Evolutionary conservation across 1,140 invertebrate genomes (phyloP).

Genomic region (Aplysia californica): DNA sequence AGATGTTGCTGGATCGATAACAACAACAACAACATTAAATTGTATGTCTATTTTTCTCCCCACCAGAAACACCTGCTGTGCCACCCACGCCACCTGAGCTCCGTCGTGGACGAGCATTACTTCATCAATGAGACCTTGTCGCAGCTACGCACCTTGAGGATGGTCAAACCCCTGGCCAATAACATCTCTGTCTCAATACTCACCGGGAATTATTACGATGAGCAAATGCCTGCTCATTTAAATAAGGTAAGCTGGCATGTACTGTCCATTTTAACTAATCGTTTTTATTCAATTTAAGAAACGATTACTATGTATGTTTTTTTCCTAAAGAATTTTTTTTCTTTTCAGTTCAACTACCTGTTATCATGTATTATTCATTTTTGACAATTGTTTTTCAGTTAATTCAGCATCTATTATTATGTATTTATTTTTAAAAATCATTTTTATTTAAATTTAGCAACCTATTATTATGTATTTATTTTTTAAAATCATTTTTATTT

Average conservation of each 20-base stretch:
- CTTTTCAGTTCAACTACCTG: no score
- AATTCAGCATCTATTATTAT: not conserved
- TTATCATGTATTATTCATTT: no score
- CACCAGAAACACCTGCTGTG: constrained; percentile 65
- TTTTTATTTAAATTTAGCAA: no score
- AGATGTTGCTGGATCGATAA: no score
- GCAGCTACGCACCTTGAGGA: constrained; percentile 61
- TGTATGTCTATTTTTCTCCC: constrained; percentile 10
- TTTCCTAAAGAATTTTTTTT: not conserved
- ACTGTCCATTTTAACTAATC: not conserved
- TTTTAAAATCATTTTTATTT: no score
- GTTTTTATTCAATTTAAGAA: not conserved
- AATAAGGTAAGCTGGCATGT: constrained; percentile 53
- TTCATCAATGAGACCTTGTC: constrained; percentile 66
- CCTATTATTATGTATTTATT: no score
- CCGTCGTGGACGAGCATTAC: constrained; percentile 65
- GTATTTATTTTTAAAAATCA: not conserved
- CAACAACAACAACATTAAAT: no score
- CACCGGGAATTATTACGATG: constrained; percentile 66
- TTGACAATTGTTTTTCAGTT: no score
- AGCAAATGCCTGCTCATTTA: constrained; percentile 60
- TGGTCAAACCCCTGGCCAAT: constrained; percentile 51
- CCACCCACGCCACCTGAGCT: constrained; percentile 65
- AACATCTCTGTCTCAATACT: constrained; percentile 64
- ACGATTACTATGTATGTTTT: not conserved